Conservation (phyloP, 2,797 vertebrate genomes). For the Siniperca undulata region DNA sequence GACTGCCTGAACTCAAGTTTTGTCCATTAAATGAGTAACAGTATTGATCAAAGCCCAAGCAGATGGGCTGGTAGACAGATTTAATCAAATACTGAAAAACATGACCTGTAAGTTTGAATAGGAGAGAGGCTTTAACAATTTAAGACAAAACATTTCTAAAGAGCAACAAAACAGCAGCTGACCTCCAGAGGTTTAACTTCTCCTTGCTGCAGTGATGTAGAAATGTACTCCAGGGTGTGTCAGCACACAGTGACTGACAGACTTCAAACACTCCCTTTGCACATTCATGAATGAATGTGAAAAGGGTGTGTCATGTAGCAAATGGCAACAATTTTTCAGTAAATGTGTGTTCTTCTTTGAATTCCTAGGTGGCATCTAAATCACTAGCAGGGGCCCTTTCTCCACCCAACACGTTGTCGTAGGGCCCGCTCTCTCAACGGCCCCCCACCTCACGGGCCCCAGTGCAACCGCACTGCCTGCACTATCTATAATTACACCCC, state of each 20-base stretch:
- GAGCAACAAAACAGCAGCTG: not conserved
- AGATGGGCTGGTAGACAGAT: slow-evolving; percentile 8
- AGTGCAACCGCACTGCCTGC: too few relatives aligned
- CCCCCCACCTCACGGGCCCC: too few relatives aligned
- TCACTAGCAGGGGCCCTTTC: too few relatives aligned
- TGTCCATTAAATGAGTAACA: slow-evolving; percentile 17
- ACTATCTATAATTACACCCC: too few relatives aligned
- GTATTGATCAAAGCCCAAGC: slow-evolving; percentile 32
- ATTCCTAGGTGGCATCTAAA: too few relatives aligned
- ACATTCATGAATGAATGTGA: too few relatives aligned
- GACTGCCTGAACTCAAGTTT: slow-evolving; percentile 9
- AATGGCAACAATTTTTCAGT: too few relatives aligned
- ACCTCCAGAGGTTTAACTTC: not conserved
- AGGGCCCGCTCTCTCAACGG: too few relatives aligned
- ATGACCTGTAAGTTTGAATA: not conserved
- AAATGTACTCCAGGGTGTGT: not conserved
- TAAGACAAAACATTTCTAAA: not conserved
- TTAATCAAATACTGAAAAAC: slow-evolving; percentile 21
- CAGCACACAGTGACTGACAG: not conserved
- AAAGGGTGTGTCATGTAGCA: too few relatives aligned
- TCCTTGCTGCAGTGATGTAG: too few relatives aligned
- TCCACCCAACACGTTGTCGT: too few relatives aligned
- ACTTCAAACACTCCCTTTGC: not conserved
- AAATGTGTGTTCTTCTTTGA: too few relatives aligned
- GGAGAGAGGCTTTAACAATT: not conserved